Evolutionary conservation across 2,113 vertebrate genomes (phyloP).

Genomic region (Anas platyrhynchos): DNA sequence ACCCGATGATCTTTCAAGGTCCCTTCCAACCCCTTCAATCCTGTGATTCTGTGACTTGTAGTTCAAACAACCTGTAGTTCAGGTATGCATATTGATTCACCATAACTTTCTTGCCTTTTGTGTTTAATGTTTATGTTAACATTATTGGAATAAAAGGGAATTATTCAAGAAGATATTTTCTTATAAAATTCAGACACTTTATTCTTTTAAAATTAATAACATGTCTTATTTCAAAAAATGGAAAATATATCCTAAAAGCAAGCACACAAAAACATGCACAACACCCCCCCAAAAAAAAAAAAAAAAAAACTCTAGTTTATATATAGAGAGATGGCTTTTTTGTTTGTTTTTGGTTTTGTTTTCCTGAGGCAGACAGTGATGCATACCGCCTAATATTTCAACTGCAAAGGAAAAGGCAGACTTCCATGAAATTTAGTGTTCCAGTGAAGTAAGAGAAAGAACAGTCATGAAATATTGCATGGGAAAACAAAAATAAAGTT

Average conservation of each 20-base stretch:
- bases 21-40: no score
- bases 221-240: background rate
- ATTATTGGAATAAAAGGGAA: background rate
- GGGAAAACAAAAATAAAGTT: slow-evolving; percentile 39
- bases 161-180: background rate
- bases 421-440: background rate
- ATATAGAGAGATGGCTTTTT: background rate
- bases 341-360: background rate
- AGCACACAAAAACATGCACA: no score
- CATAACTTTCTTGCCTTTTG: background rate
- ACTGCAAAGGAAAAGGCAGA: slow-evolving; percentile 1
- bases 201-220: background rate
- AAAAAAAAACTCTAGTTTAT: background rate
- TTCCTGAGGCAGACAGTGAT: background rate
- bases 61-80: background rate
- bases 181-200: background rate
- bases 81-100: background rate
- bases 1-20: no score
- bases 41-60: no score
- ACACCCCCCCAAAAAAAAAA: background rate
- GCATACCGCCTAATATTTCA: background rate
- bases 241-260: background rate
- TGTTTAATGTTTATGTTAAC: background rate
- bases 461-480: background rate
- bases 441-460: background rate